These are phyloP conservation scores for Gastrophysa polygoni DNA, from an alignment of 2,888 invertebrate genomes.

Conservation along the genomic window DNA sequence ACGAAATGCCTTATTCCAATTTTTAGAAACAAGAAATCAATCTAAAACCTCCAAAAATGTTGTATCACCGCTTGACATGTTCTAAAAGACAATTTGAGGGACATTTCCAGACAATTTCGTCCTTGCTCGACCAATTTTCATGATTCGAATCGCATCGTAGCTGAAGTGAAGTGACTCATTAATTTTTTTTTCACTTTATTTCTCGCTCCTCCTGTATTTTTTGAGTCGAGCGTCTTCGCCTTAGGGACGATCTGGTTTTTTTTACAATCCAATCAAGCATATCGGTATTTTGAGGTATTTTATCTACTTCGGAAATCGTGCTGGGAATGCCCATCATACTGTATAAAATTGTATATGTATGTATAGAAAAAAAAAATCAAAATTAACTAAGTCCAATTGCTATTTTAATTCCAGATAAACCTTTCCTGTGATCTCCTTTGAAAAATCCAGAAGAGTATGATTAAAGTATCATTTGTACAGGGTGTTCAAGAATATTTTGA, in stretches of 20 bases:
- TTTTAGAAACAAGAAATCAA: slow-evolving; percentile 25
- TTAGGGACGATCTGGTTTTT: background rate
- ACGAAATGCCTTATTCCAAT: slow-evolving; percentile 32
- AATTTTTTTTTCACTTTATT: no score
- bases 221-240: background rate
- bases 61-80: slow-evolving; percentile 32
- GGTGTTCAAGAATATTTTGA: no score
- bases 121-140: slow-evolving; percentile 14
- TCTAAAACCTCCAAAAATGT: slow-evolving; percentile 20
- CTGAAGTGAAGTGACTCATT: no score
- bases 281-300: slow-evolving; percentile 22
- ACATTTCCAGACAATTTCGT: slow-evolving; percentile 17
- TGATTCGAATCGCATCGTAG: background rate
- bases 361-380: slow-evolving; percentile 44
- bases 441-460: no score
- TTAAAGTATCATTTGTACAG: no score
- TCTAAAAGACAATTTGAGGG: slow-evolving; percentile 17
- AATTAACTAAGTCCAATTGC: slow-evolving; percentile 6
- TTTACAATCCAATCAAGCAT: slow-evolving; percentile 23
- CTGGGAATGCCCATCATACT: slow-evolving; percentile 23
- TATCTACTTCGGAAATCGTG: slow-evolving; percentile 22
- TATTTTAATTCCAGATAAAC: background rate
- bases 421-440: background rate
- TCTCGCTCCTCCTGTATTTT: no score
- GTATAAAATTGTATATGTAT: slow-evolving; percentile 45